Evolutionary conservation across 1,140 invertebrate species (phyloP).

Genomic region (Oryctes rhinoceros): DNA sequence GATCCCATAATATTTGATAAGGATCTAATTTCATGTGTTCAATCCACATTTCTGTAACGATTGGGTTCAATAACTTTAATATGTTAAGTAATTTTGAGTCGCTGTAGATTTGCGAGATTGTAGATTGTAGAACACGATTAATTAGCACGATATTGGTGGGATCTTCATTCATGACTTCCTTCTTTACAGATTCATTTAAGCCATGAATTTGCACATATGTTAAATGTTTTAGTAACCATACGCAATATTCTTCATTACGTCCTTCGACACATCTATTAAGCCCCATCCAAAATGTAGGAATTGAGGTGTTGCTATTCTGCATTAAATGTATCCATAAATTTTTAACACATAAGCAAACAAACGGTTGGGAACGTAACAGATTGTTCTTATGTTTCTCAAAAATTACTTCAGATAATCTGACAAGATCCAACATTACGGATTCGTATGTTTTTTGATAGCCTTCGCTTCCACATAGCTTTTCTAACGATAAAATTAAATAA

Average conservation of each 20-base stretch:
- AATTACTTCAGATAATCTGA: constrained; percentile 45
- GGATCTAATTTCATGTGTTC: constrained; percentile 52
- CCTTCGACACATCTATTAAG: constrained; percentile 41
- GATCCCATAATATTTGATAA: constrained; percentile 54
- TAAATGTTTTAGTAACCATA: constrained; percentile 46
- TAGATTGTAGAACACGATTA: not conserved
- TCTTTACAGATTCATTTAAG: constrained; percentile 44
- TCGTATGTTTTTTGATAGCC: not conserved
- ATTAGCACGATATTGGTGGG: not conserved
- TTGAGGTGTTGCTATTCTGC: constrained; percentile 43
- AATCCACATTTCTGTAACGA: constrained; percentile 52
- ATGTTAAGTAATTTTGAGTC: constrained; percentile 41
- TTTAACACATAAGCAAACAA: constrained; percentile 50
- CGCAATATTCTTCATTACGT: constrained; percentile 45
- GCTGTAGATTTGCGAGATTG: not conserved
- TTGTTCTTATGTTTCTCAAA: constrained; percentile 44
- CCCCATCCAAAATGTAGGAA: constrained; percentile 49
- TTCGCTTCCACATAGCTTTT: constrained; percentile 18
- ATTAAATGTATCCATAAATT: constrained; percentile 44
- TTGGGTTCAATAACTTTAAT: constrained; percentile 51
- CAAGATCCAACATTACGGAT: constrained; percentile 48
- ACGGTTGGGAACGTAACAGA: constrained; percentile 17
- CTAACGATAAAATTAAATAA: constrained; percentile 48
- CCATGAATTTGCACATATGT: constrained; percentile 38
- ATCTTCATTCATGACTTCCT: not conserved